Percentiles rank a stretch among this genome's conserved stretches.
Conservation (phyloP, 2,888 invertebrate species). For the Synergus itoensis region DNA sequence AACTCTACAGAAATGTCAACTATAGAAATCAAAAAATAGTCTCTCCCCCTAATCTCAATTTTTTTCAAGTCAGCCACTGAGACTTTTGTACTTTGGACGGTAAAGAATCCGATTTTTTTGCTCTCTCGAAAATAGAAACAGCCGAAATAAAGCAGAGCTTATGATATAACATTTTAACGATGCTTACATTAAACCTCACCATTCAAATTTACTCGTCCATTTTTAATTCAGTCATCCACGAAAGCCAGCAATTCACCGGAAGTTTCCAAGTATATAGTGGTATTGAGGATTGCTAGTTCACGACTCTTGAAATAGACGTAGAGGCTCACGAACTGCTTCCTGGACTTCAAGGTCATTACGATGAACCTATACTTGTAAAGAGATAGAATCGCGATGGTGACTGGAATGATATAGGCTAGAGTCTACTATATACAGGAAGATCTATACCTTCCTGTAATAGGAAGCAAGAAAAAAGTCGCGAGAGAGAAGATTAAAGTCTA, state of each 20-base stretch:
- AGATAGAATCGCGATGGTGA: not conserved
- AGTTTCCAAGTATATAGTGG: not conserved
- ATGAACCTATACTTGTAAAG: slow-evolving; percentile 1
- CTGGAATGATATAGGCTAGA: not conserved
- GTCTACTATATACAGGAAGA: slow-evolving; percentile 4
- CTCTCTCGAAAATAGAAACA: not conserved
- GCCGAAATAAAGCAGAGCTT: too few species aligned
- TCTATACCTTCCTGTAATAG: too few species aligned
- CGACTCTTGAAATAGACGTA: slow-evolving; percentile 5
- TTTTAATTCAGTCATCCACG: slow-evolving; percentile 6
- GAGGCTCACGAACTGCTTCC: slow-evolving; percentile 17
- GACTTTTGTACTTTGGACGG: too few species aligned
- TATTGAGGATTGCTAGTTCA: not conserved
- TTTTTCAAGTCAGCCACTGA: too few species aligned
- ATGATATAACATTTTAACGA: not conserved
- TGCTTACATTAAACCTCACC: not conserved
- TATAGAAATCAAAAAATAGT: too few species aligned
- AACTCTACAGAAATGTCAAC: too few species aligned
- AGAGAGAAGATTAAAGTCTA: slow-evolving; percentile 4
- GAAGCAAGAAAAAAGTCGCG: not conserved
- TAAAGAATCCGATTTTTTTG: too few species aligned
- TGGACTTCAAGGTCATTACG: slow-evolving; percentile 30
- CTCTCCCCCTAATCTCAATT: too few species aligned
- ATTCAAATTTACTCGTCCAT: not conserved
- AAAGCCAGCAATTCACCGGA: not conserved